Percentiles rank a stretch among this genome's conserved stretches.
Conservation (phyloP, 2,888 invertebrate species). For the Idaea straminata region DNA sequence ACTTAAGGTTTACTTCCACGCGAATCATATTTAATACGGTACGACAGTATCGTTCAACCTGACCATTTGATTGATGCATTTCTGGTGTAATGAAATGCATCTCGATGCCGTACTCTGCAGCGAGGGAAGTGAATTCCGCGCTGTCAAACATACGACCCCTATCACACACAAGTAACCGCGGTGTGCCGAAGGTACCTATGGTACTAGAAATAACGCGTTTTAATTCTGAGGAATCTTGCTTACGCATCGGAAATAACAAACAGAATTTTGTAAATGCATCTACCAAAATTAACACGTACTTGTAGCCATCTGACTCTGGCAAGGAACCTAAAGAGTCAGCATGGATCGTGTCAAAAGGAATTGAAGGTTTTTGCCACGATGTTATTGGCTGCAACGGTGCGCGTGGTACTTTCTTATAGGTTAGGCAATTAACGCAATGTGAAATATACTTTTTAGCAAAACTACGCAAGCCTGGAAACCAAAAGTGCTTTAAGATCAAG, state of each 20-base stretch:
- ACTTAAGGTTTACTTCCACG: background rate
- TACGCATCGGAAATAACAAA: slow-evolving; percentile 23
- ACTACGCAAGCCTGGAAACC: slow-evolving; percentile 25
- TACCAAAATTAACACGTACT: slow-evolving; percentile 7
- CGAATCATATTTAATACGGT: slow-evolving; percentile 25
- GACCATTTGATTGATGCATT: slow-evolving; percentile 29
- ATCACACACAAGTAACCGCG: slow-evolving; percentile 27
- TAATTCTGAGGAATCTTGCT: slow-evolving; percentile 29
- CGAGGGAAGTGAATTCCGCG: slow-evolving; percentile 16
- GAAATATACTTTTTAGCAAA: slow-evolving; percentile 25
- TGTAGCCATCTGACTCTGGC: slow-evolving; percentile 22
- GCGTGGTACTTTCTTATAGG: slow-evolving; percentile 20
- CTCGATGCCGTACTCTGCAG: slow-evolving; percentile 17
- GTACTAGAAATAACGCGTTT: slow-evolving; percentile 13
- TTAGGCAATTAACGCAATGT: slow-evolving; percentile 25
- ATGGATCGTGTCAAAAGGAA: background rate
- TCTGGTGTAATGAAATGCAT: slow-evolving; percentile 30
- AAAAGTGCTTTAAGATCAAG: slow-evolving; percentile 27
- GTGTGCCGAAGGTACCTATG: slow-evolving; percentile 27
- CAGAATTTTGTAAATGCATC: slow-evolving; percentile 31
- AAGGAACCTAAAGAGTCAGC: slow-evolving; percentile 15
- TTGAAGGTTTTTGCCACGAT: slow-evolving; percentile 2
- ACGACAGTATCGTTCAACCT: slow-evolving; percentile 20
- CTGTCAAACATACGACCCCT: slow-evolving; percentile 30
- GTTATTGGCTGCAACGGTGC: slow-evolving; percentile 6